phyloP scores from a whole-genome alignment of 2,113 vertebrate species.

The Semicossyphus pulcher region DNA sequence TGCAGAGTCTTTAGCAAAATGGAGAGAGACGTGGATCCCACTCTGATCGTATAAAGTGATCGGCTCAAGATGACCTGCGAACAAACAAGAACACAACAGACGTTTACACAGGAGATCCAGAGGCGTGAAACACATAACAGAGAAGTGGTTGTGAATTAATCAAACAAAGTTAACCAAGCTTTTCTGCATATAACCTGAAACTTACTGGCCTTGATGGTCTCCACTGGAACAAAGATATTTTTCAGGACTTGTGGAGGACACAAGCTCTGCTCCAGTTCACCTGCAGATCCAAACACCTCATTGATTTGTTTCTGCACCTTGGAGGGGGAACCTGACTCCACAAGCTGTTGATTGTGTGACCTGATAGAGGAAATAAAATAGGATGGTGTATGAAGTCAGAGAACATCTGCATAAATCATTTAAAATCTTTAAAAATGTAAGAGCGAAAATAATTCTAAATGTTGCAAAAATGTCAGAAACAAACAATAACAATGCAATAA shows the following conservation, averaged over 20 bases:
- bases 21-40: slow-evolving; percentile 87
- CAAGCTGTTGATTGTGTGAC: slow-evolving; percentile 48
- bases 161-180: too few species aligned
- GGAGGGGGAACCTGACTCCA: slow-evolving; percentile 7
- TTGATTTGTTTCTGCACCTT: slow-evolving; percentile 31
- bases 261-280: slow-evolving; percentile 16
- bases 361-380: slow-evolving; percentile 26
- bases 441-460: too few species aligned
- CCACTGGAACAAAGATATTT: slow-evolving; percentile 86
- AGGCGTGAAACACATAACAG: background rate
- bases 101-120: background rate
- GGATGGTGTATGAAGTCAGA: background rate
- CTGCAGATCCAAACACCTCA: background rate
- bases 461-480: too few species aligned
- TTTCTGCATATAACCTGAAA: too few species aligned
- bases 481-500: background rate
- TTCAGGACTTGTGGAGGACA: slow-evolving; percentile 71
- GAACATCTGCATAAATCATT: too few species aligned
- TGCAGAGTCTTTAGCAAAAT: slow-evolving; percentile 84
- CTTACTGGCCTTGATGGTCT: slow-evolving; percentile 87
- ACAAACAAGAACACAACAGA: background rate
- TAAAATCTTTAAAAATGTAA: too few species aligned
- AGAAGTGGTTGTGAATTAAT: background rate
- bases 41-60: slow-evolving; percentile 83
- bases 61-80: slow-evolving; percentile 84